A percentile compares a stretch with the other conserved stretches of the same genome.
phyloP scores from a whole-genome alignment of 2,888 invertebrate species.

The Shargacucullia verbasci region DNA sequence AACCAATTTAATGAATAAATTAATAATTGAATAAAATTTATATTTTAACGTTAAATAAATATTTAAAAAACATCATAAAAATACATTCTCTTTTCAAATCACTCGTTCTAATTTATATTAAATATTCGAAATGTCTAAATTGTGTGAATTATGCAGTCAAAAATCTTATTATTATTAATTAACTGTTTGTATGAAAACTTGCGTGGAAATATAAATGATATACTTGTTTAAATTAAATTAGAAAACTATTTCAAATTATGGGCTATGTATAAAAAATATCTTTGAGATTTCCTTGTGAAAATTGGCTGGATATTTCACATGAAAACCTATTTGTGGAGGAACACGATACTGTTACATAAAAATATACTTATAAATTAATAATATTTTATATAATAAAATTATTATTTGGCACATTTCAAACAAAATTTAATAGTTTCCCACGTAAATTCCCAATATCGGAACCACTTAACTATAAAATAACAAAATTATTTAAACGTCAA shows the following conservation, averaged over 20 bases:
- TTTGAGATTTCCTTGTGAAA: constrained; percentile 71
- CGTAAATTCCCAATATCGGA: constrained; percentile 61
- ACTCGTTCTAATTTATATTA: constrained; percentile 43
- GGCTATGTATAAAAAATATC: neutral
- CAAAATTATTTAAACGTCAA: constrained; percentile 72
- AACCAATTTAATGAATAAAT: constrained; percentile 27
- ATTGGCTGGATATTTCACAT: constrained; percentile 80
- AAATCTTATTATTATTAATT: constrained; percentile 62
- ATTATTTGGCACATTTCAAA: constrained; percentile 39
- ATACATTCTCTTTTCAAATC: constrained; percentile 53
- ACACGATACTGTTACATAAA: neutral
- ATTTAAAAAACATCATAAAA: constrained; percentile 55
- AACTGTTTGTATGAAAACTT: constrained; percentile 54
- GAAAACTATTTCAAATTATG: constrained; percentile 1
- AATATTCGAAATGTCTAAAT: constrained; percentile 51
- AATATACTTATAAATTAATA: constrained; percentile 5
- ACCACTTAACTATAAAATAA: constrained; percentile 47
- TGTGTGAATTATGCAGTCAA: constrained; percentile 68
- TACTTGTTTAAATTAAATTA: neutral
- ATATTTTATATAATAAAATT: constrained; percentile 37
- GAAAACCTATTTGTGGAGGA: constrained; percentile 56
- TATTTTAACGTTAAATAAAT: constrained; percentile 22
- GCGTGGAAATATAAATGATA: constrained; percentile 44
- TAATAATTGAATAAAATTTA: constrained; percentile 3
- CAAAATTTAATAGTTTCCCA: constrained; percentile 45